Base-by-base conservation (phyloP, 2,113 vertebrate species). In the Girardinichthys multiradiatus region DNA sequence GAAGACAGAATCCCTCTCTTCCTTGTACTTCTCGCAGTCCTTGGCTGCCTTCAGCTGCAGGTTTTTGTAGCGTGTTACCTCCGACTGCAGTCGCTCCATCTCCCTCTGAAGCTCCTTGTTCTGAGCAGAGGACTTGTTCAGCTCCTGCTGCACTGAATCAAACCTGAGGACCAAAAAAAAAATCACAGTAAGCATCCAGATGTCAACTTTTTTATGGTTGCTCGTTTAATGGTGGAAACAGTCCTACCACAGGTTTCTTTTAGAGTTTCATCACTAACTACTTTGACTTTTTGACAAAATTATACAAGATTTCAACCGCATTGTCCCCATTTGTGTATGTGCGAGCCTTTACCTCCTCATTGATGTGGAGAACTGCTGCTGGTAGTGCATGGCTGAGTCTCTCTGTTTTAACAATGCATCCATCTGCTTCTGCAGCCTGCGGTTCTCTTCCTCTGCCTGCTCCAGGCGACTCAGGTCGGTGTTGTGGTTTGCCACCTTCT, bases 61-160 rank as follows among this genome's bases (percentile, higher is more conserved):
- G 87, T 96, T 98, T 93, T 98, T 98, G 92, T 96, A 95, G 77
- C 98, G 95, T 0, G 96, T 98, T 87, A 97, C 95, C 91, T 99
- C 98, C 0, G 97, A 94, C 91, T 98, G 98, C 35, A 99, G 93
- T n/a, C 98, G 90, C 76, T 99, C 98, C 96, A 98, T 96, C 90
- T 99, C 98, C 76, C 97, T 94, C 90, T 98, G 96, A 39, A 99
- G 87, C 89, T 99, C 97, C 88, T 98, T 98, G 91, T 99, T 99
- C 91, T 99, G 98, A 33, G 95, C 92, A 0, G 96, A 95, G 13
- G 96, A 87, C 12, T 95, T 99, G 92, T 93, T 98, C 84, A 99
- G 92, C 63, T 99, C 98, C 28, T 97, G 97, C 80, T 99, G 97
- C 70, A 97, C 92, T 0, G 96, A 95, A 86, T 99, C 97, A 58